A percentile compares a stretch with the other conserved stretches of the same genome.
Conservation (phyloP, 2,113 vertebrate genomes). For the Ameiurus melas region DNA sequence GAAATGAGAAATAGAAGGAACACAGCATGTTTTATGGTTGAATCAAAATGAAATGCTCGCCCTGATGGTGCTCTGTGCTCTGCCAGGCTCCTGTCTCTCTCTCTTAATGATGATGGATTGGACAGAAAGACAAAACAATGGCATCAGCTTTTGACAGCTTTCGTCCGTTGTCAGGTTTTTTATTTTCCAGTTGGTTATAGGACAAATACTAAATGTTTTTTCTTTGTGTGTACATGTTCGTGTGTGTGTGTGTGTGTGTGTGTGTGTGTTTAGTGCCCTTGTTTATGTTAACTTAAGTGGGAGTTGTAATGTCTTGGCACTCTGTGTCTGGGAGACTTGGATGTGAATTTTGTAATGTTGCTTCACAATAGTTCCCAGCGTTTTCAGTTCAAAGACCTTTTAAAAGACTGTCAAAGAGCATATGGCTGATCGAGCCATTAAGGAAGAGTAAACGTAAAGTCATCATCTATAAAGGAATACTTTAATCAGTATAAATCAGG, state of each 20-base stretch:
- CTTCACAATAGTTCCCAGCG: constrained; percentile 8
- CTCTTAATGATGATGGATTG: constrained; percentile 56
- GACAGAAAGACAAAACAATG: constrained; percentile 38
- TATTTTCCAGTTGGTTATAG: neutral
- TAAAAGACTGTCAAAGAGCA: constrained; percentile 15
- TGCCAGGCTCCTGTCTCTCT: constrained; percentile 29
- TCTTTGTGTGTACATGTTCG: no score
- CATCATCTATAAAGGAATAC: constrained; percentile 10
- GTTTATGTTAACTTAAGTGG: constrained; percentile 37
- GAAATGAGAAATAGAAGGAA: constrained; percentile 43
- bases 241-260: no score
- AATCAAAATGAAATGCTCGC: constrained; percentile 44
- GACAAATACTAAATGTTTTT: neutral
- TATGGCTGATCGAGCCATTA: constrained; percentile 8
- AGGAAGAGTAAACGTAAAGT: neutral
- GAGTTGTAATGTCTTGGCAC: constrained; percentile 44
- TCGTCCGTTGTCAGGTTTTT: constrained; percentile 21
- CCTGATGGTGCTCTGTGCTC: constrained; percentile 26
- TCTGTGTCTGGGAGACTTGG: constrained; percentile 15
- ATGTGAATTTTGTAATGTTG: constrained; percentile 41
- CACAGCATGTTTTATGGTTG: constrained; percentile 35
- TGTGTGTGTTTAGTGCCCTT: constrained; percentile 19
- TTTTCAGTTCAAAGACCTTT: constrained; percentile 38
- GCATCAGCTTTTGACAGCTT: constrained; percentile 24
- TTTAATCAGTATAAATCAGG: constrained; percentile 35